phyloP scores from a whole-genome alignment of 2,888 invertebrate genomes.

The Synergus gifuensis region DNA sequence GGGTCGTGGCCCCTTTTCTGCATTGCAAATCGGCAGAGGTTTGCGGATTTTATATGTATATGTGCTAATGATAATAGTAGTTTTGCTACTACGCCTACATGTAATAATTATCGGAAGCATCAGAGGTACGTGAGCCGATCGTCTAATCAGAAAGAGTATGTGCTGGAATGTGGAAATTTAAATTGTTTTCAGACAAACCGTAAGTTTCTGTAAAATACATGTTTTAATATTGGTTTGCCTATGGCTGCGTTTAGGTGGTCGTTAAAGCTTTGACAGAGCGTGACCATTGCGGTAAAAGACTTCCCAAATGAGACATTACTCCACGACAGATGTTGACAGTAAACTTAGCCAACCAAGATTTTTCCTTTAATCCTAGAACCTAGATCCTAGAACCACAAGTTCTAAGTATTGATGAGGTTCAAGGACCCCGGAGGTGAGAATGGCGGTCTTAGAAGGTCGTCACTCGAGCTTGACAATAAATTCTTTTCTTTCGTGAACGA shows the following conservation, averaged over 20 bases:
- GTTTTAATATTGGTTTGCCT: too few relatives aligned
- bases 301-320: neutral
- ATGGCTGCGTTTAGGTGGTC: neutral
- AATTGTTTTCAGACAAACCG: too few relatives aligned
- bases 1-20: neutral
- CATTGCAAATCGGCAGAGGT: neutral
- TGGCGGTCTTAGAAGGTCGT: neutral
- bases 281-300: conserved; percentile 8
- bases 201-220: too few relatives aligned
- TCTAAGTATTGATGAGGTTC: neutral
- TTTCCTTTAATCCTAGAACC: neutral
- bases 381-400: neutral
- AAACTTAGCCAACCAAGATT: neutral
- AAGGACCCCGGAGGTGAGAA: conserved; percentile 14
- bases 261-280: conserved; percentile 10
- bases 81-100: neutral
- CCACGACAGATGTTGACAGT: neutral
- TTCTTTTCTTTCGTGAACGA: conserved; percentile 20
- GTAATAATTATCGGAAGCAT: neutral
- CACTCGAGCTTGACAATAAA: conserved; percentile 6
- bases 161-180: too few relatives aligned
- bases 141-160: too few relatives aligned
- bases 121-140: too few relatives aligned
- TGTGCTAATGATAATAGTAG: neutral
- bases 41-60: neutral